Evolutionary conservation across 2,797 vertebrate species (phyloP).

Genomic region (Chelon labrosus): DNA sequence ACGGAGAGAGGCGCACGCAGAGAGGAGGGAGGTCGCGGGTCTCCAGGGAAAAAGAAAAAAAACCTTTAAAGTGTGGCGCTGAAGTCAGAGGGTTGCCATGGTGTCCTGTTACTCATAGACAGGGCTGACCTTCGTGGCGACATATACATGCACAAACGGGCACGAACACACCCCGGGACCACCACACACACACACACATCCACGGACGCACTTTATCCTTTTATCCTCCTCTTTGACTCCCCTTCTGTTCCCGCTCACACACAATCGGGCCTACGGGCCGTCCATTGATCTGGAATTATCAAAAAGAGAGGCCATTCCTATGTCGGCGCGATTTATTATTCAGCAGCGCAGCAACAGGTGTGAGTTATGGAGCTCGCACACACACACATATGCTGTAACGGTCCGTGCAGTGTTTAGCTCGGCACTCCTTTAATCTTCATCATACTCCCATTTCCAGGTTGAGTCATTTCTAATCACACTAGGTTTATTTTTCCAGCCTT

Average conservation of each 20-base stretch:
- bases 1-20: slow-evolving; percentile 16
- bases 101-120: slow-evolving; percentile 39
- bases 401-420: not conserved
- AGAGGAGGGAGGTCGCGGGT: slow-evolving; percentile 21
- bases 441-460: not conserved
- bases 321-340: slow-evolving; percentile 54
- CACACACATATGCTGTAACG: not conserved
- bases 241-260: not conserved
- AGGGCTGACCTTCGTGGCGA: slow-evolving; percentile 29
- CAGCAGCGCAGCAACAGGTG: slow-evolving; percentile 66
- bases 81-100: slow-evolving; percentile 29
- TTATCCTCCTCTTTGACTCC: slow-evolving; percentile 25
- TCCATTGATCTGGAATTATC: slow-evolving; percentile 46
- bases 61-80: slow-evolving; percentile 15
- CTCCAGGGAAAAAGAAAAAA: slow-evolving; percentile 5
- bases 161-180: not conserved
- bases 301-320: slow-evolving; percentile 38
- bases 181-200: not conserved
- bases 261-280: not conserved
- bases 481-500: slow-evolving; percentile 7
- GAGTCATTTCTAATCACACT: slow-evolving; percentile 21
- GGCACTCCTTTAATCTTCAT: not conserved
- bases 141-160: slow-evolving; percentile 6
- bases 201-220: slow-evolving; percentile 20
- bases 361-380: slow-evolving; percentile 12